Evolutionary conservation across 1,140 invertebrate species (phyloP).

Genomic region (Archivesica marissinica): DNA sequence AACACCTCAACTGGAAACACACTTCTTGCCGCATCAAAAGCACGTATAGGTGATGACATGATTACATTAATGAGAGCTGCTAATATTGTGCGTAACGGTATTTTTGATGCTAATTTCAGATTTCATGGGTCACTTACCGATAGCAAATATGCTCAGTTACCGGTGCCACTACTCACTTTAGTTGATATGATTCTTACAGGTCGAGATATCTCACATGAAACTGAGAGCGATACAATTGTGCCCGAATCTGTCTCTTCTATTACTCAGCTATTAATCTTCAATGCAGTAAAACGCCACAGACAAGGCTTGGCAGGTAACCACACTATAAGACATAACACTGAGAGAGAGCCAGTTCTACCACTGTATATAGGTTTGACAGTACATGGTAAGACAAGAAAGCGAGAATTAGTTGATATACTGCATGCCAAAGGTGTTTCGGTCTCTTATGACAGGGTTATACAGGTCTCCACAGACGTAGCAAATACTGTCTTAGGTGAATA

Average conservation of each 20-base stretch:
- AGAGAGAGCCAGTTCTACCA: slow-evolving; percentile 18
- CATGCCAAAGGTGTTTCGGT: slow-evolving; percentile 24
- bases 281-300: not conserved
- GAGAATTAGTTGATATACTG: slow-evolving; percentile 14
- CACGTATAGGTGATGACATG: not conserved
- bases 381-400: slow-evolving; percentile 39
- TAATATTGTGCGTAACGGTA: not conserved
- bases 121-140: not conserved
- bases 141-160: not conserved
- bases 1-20: not conserved
- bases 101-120: not conserved
- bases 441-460: slow-evolving; percentile 47
- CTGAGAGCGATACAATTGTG: not conserved
- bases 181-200: not conserved
- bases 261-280: not conserved
- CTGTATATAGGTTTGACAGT: slow-evolving; percentile 26
- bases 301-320: not conserved
- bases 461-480: slow-evolving; percentile 25
- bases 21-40: not conserved
- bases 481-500: slow-evolving; percentile 34
- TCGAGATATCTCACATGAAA: not conserved
- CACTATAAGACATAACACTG: not conserved
- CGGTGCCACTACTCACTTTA: not conserved
- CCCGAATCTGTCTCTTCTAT: not conserved
- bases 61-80: not conserved